Conservation (phyloP, 2,797 vertebrate genomes). For the Hemibagrus guttatus region DNA sequence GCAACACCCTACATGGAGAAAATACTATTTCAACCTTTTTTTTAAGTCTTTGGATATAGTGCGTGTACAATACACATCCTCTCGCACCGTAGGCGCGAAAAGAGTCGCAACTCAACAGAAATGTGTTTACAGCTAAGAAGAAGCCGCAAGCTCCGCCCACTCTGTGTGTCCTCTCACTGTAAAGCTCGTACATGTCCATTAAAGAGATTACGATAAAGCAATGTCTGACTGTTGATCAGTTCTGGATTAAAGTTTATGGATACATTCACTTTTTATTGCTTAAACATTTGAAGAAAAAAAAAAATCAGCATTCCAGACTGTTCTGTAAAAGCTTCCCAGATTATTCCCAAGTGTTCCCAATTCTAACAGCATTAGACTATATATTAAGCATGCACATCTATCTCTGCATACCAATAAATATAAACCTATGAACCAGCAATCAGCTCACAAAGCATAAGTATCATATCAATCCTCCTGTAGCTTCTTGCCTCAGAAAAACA, state of each 20-base stretch:
- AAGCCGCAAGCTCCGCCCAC: not conserved
- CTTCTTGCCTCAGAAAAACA: not conserved
- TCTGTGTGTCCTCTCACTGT: too few species aligned
- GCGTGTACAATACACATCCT: too few species aligned
- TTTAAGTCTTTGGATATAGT: too few species aligned
- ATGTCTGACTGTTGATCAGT: too few species aligned
- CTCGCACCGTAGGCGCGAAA: not conserved
- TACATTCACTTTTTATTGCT: too few species aligned
- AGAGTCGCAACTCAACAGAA: not conserved
- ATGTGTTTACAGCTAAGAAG: too few species aligned
- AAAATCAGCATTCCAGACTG: not conserved
- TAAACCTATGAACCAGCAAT: not conserved
- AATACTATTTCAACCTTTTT: not conserved
- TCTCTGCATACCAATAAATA: not conserved
- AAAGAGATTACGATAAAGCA: too few species aligned
- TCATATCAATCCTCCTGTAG: not conserved
- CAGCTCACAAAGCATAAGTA: not conserved
- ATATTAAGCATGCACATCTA: not conserved
- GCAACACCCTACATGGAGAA: not conserved
- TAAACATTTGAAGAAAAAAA: too few species aligned
- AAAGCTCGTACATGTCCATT: too few species aligned
- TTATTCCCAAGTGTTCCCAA: not conserved
- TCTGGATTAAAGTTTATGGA: too few species aligned
- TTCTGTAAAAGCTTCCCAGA: not conserved
- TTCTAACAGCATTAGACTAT: not conserved